These are phyloP conservation scores for Aphelocoma californica DNA, from an alignment of 2,797 vertebrate genomes.

Conservation along the genomic window DNA sequence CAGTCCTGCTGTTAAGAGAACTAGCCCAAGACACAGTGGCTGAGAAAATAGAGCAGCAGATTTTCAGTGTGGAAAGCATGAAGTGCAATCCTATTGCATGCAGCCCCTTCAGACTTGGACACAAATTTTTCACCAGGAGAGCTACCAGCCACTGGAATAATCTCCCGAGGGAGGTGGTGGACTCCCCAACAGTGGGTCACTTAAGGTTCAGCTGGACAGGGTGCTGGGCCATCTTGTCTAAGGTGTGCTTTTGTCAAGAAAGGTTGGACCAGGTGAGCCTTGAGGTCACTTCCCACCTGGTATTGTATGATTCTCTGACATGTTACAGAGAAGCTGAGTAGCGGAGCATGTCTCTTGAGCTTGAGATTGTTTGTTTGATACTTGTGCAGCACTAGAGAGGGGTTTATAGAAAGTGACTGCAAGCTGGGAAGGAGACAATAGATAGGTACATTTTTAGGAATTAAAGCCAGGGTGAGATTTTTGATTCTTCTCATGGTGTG, in stretches of 20 bases:
- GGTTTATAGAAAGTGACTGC: background rate
- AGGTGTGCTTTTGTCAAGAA: background rate
- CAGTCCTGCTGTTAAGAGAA: background rate
- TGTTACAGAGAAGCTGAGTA: background rate
- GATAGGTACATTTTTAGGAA: background rate
- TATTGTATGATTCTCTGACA: accelerated
- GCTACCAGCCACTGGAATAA: background rate
- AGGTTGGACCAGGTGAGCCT: background rate
- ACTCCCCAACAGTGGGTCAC: background rate
- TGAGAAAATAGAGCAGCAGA: background rate
- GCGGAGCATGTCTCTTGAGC: background rate
- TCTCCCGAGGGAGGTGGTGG: background rate
- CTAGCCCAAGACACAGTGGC: background rate
- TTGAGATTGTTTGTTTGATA: background rate
- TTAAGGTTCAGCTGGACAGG: background rate
- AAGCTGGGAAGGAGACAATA: background rate
- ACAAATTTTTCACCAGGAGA: background rate
- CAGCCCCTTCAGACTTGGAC: background rate
- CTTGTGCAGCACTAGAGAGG: background rate
- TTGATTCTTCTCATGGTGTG: background rate
- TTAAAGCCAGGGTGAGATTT: background rate
- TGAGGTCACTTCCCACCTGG: background rate
- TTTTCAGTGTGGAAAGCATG: background rate
- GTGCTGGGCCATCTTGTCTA: background rate
- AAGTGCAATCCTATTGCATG: background rate